phyloP scores from a whole-genome alignment of 2,888 invertebrate species.

The Cerastis leucographa region DNA sequence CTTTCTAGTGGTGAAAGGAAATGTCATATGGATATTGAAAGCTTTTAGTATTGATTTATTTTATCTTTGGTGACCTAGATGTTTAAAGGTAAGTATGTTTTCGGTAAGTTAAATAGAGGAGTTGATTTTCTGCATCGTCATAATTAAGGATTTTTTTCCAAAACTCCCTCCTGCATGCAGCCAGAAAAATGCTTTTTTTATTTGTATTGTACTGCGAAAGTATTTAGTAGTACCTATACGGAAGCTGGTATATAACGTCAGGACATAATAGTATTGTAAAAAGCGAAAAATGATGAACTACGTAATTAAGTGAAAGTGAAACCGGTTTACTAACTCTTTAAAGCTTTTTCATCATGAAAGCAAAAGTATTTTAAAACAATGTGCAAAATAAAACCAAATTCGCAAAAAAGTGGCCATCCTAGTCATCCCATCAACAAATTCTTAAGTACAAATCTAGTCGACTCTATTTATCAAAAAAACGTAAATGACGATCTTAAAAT shows the following conservation, averaged over 20 bases:
- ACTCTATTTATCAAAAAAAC: slow-evolving; percentile 17
- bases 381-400: not conserved
- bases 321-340: not conserved
- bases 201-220: not conserved
- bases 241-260: not conserved
- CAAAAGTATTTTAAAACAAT: slow-evolving; percentile 2
- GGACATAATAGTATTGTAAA: not conserved
- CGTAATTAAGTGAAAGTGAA: not conserved
- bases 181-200: not conserved
- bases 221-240: not conserved
- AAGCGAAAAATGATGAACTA: not conserved
- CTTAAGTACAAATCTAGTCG: slow-evolving; percentile 16
- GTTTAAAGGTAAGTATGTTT: not conserved
- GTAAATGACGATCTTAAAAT: slow-evolving; percentile 21
- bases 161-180: not conserved
- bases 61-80: not conserved
- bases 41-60: not conserved
- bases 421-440: slow-evolving; percentile 24
- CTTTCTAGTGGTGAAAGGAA: slow-evolving; percentile 23
- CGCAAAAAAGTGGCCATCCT: not conserved
- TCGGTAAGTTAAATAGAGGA: not conserved
- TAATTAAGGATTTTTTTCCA: not conserved
- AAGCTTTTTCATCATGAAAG: slow-evolving; percentile 4
- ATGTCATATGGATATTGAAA: slow-evolving; percentile 19
- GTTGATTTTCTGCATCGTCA: not conserved